These are phyloP conservation scores for Ptychobarbus kaznakovi DNA, from an alignment of 2,797 vertebrate species.

Conservation along the genomic window DNA sequence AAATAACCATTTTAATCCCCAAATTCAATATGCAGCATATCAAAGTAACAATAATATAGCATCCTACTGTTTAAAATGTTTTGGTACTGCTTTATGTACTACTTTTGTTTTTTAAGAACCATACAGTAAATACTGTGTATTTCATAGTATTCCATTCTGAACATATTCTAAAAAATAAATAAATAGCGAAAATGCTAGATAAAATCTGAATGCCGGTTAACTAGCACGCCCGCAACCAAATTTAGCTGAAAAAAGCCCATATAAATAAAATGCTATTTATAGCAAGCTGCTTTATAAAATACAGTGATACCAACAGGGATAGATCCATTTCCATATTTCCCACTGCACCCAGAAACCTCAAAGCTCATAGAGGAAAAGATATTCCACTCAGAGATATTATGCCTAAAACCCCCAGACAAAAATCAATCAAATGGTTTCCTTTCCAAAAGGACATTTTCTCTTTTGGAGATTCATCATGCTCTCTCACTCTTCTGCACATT, in stretches of 20 bases:
- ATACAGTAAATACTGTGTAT: not conserved
- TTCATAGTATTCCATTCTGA: not conserved
- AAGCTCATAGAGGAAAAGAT: conserved; percentile 11
- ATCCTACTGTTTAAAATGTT: not conserved
- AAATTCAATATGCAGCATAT: not conserved
- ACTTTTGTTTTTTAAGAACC: not conserved
- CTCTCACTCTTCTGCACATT: not conserved
- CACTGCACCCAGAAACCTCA: not conserved
- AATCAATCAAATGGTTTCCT: conserved; percentile 51
- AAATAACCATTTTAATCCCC: not conserved
- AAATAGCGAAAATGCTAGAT: not conserved
- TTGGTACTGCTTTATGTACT: not conserved
- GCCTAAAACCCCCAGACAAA: conserved; percentile 30
- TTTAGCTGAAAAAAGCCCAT: not conserved
- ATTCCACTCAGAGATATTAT: conserved; percentile 11
- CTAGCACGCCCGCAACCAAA: not conserved
- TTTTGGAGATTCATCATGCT: conserved; percentile 19
- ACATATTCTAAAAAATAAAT: not conserved
- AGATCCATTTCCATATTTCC: conserved; percentile 26
- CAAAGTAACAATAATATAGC: not conserved
- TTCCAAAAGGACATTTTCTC: conserved; percentile 25
- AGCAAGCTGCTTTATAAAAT: conserved; percentile 15
- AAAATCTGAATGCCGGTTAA: not conserved
- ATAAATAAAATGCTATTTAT: conserved; percentile 16
- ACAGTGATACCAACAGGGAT: conserved; percentile 10